phyloP scores from a whole-genome alignment of 92 coral and sea anemone species.

The Metridium senile region DNA sequence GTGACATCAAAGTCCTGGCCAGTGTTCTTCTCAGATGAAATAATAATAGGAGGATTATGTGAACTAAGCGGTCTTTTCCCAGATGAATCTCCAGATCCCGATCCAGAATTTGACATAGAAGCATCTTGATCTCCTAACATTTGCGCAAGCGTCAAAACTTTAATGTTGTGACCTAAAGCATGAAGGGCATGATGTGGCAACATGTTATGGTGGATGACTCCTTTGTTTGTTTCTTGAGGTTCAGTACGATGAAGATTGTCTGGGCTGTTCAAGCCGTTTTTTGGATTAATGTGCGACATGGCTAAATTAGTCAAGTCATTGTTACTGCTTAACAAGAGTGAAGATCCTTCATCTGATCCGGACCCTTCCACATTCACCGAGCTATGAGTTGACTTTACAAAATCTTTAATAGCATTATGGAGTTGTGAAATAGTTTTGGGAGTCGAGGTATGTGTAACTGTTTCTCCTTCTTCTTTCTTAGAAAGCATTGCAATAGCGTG shows the following conservation, averaged over 20 bases:
- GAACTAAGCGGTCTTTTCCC: neutral
- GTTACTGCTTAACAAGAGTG: neutral
- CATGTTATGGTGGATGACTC: constrained; percentile 44
- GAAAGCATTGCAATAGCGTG: constrained; percentile 21
- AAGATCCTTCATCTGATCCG: constrained; percentile 12
- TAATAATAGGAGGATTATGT: neutral
- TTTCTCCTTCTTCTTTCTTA: constrained; percentile 14
- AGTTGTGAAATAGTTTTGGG: constrained; percentile 19
- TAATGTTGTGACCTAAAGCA: neutral
- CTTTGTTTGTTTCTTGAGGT: constrained; percentile 3
- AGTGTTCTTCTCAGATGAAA: neutral
- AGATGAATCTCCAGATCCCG: constrained; percentile 9
- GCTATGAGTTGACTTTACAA: constrained; percentile 9
- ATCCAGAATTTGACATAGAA: neutral
- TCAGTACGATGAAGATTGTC: constrained; percentile 43
- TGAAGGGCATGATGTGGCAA: constrained; percentile 24
- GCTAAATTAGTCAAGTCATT: constrained; percentile 9
- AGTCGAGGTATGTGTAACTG: neutral
- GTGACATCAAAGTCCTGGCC: neutral
- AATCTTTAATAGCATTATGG: constrained; percentile 15
- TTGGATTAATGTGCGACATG: constrained; percentile 14
- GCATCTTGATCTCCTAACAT: neutral
- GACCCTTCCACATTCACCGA: constrained; percentile 9
- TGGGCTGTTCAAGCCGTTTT: constrained; percentile 15
- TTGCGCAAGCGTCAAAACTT: neutral